A percentile compares a stretch with the other conserved stretches of the same genome.
Conservation (phyloP, 2,888 invertebrate genomes). For the Drosophila diplacantha region DNA sequence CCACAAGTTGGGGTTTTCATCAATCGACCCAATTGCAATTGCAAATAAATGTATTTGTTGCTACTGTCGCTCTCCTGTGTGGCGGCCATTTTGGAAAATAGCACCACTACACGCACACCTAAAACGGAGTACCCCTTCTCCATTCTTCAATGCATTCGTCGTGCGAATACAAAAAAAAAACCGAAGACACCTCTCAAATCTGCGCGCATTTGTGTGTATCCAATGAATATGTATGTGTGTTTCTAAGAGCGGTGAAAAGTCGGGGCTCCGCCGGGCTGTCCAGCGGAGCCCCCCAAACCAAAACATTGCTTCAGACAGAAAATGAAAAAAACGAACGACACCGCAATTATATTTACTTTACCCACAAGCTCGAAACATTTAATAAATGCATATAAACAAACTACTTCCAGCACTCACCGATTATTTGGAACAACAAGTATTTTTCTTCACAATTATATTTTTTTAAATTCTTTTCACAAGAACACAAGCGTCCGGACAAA, state of each 20-base stretch:
- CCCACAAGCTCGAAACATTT: too few species aligned
- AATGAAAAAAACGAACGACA: neutral
- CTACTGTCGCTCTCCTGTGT: conserved; percentile 8
- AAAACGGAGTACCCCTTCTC: conserved; percentile 43
- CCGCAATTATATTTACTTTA: neutral
- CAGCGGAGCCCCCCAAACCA: conserved; percentile 36
- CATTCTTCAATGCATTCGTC: conserved; percentile 46
- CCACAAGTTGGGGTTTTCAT: neutral
- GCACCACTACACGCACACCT: conserved; percentile 49
- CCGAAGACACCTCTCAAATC: conserved; percentile 57
- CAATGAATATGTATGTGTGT: conserved; percentile 35
- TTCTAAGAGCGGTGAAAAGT: conserved; percentile 43
- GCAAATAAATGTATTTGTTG: conserved; percentile 35
- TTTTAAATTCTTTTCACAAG: neutral
- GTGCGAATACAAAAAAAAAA: conserved; percentile 51
- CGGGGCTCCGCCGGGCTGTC: conserved; percentile 59
- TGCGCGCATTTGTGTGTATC: conserved; percentile 47
- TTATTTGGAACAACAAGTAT: conserved; percentile 1
- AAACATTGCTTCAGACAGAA: neutral
- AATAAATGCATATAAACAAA: neutral
- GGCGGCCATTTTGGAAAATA: conserved; percentile 41
- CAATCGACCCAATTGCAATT: neutral
- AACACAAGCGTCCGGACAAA: neutral
- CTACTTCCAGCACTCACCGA: neutral
- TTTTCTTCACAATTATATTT: neutral